These are phyloP conservation scores for Atherinomorus stipes DNA, from an alignment of 2,113 vertebrate genomes.

Conservation along the genomic window DNA sequence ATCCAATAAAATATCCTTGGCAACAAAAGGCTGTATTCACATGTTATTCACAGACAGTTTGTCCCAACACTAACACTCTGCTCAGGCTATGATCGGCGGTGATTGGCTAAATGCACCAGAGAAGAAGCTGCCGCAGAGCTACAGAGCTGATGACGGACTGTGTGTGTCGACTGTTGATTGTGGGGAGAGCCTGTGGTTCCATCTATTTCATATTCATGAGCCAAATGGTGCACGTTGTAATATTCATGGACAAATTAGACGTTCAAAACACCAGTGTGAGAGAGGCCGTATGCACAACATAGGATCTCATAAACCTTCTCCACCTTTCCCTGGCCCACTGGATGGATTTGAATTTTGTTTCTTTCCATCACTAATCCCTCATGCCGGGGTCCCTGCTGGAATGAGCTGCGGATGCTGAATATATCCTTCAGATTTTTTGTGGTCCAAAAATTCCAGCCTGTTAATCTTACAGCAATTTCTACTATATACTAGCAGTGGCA, in stretches of 20 bases:
- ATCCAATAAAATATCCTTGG: conserved; percentile 55
- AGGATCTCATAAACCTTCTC: conserved; percentile 28
- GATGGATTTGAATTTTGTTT: conserved; percentile 14
- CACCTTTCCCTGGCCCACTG: conserved; percentile 11
- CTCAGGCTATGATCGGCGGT: conserved; percentile 50
- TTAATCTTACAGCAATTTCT: conserved; percentile 12
- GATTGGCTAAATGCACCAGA: conserved; percentile 63
- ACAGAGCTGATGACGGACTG: conserved; percentile 47
- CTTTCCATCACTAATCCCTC: conserved; percentile 22
- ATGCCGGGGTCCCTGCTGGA: conserved; percentile 4
- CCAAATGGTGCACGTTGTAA: conserved; percentile 79
- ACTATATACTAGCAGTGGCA: conserved; percentile 7
- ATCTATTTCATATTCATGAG: conserved; percentile 81
- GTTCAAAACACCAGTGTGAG: conserved; percentile 71
- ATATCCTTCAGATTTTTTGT: conserved; percentile 1
- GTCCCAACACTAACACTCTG: conserved; percentile 57
- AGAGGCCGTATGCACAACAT: conserved; percentile 31
- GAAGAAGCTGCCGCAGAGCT: conserved; percentile 59
- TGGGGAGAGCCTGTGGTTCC: conserved; percentile 69
- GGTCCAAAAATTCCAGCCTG: neutral
- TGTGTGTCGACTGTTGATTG: conserved; percentile 77
- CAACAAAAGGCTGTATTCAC: conserved; percentile 38
- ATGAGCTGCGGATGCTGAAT: conserved; percentile 13
- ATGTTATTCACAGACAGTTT: conserved; percentile 56
- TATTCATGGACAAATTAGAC: conserved; percentile 80